These are phyloP conservation scores for Xylota segnis DNA, from an alignment of 2,888 invertebrate species.

Conservation along the genomic window DNA sequence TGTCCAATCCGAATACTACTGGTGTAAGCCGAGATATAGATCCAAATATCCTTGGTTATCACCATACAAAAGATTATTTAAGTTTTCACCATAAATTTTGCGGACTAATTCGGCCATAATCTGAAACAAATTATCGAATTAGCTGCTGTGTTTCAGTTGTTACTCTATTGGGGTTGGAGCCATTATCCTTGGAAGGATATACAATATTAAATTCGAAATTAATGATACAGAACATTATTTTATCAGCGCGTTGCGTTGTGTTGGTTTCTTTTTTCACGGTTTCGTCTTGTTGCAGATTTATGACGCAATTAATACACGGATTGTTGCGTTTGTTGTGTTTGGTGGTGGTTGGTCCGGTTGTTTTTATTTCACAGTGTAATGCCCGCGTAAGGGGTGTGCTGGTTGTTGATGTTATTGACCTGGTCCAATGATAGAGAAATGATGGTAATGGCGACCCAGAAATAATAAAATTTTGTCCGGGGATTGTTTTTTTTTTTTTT, in stretches of 20 bases:
- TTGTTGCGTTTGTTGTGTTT: slow-evolving; percentile 69
- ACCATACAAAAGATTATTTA: slow-evolving; percentile 75
- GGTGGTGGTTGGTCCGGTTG: background rate
- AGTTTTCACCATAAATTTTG: slow-evolving; percentile 75
- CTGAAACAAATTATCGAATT: slow-evolving; percentile 77
- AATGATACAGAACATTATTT: slow-evolving; percentile 75
- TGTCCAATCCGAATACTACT: background rate
- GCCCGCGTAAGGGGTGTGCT: background rate
- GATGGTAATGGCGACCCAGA: slow-evolving; percentile 20
- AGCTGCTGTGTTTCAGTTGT: slow-evolving; percentile 55
- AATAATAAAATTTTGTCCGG: slow-evolving; percentile 10
- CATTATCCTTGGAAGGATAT: slow-evolving; percentile 69
- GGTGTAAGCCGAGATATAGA: slow-evolving; percentile 59
- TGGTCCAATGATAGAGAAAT: slow-evolving; percentile 50
- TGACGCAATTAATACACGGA: slow-evolving; percentile 72
- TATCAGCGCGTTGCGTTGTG: slow-evolving; percentile 47
- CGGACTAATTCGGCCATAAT: slow-evolving; percentile 75
- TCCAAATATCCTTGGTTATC: slow-evolving; percentile 71
- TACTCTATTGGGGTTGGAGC: background rate
- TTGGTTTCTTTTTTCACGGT: slow-evolving; percentile 27
- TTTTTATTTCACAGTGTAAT: slow-evolving; percentile 9
- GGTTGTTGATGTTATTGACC: slow-evolving; percentile 64
- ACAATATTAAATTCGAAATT: slow-evolving; percentile 75
- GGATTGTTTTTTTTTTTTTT: background rate
- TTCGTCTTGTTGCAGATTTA: slow-evolving; percentile 73